phyloP scores from a whole-genome alignment of 2,797 vertebrate genomes.

The Rhinichthys osculus region DNA sequence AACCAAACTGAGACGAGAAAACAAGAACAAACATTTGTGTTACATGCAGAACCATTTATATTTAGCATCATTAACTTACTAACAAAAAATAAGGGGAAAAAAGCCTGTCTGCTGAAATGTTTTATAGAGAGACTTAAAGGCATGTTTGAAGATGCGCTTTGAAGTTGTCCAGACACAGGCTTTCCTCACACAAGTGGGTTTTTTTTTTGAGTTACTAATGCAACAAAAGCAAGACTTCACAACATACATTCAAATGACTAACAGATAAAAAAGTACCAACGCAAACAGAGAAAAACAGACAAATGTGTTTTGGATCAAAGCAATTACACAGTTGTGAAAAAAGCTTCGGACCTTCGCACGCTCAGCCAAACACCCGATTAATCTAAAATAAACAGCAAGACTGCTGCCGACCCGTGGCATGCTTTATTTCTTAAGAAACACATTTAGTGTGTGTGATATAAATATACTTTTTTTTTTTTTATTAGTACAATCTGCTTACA shows the following conservation, averaged over 20 bases:
- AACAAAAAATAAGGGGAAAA: background rate
- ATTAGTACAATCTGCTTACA: background rate
- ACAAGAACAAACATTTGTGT: slow-evolving; percentile 13
- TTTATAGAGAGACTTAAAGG: background rate
- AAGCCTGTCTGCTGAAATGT: background rate
- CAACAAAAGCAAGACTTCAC: slow-evolving; percentile 17
- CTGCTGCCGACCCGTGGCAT: background rate
- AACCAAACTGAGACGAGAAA: slow-evolving; percentile 65
- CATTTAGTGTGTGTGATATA: background rate
- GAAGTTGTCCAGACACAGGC: background rate
- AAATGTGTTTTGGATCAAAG: slow-evolving; percentile 2
- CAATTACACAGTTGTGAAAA: background rate
- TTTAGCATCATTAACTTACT: background rate
- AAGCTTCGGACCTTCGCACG: background rate
- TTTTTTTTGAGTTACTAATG: background rate
- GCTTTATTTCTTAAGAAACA: background rate
- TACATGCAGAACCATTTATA: slow-evolving; percentile 4
- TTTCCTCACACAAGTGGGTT: slow-evolving; percentile 8
- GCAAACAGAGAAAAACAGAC: slow-evolving; percentile 20
- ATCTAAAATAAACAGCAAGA: background rate
- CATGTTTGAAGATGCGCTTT: background rate
- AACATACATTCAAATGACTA: slow-evolving; percentile 10
- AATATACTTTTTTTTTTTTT: background rate
- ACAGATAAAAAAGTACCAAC: background rate
- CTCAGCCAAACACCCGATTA: background rate